Conservation (phyloP, 1,140 invertebrate species). For the Drosophila tristis region DNA sequence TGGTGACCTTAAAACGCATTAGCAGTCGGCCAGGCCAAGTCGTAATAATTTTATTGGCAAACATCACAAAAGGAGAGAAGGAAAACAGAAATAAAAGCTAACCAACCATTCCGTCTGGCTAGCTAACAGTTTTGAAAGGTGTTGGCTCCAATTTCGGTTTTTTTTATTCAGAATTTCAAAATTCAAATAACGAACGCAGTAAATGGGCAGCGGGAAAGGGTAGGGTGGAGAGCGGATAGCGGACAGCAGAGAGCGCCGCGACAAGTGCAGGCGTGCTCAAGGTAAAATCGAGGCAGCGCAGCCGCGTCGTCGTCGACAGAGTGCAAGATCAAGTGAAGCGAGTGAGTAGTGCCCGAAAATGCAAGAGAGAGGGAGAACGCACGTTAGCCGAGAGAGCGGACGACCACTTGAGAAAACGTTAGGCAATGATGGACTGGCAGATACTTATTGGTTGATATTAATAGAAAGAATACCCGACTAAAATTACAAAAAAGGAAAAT, state of each 20-base stretch:
- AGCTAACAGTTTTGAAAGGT: slow-evolving; percentile 67
- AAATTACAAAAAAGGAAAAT: too few species aligned
- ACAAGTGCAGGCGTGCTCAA: slow-evolving; percentile 78
- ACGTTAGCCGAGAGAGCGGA: slow-evolving; percentile 17
- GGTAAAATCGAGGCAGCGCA: slow-evolving; percentile 55
- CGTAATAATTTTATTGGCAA: slow-evolving; percentile 81
- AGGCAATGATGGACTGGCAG: background rate
- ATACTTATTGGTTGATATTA: background rate
- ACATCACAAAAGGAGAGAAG: slow-evolving; percentile 60
- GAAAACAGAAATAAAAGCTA: slow-evolving; percentile 40
- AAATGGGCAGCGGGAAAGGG: background rate
- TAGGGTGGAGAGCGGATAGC: background rate
- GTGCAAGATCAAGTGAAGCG: slow-evolving; percentile 76
- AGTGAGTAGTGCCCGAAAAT: slow-evolving; percentile 52
- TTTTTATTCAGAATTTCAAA: slow-evolving; percentile 64
- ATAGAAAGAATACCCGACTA: too few species aligned
- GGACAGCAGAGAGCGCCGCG: slow-evolving; percentile 18
- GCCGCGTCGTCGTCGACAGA: slow-evolving; percentile 39
- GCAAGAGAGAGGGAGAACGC: slow-evolving; percentile 18
- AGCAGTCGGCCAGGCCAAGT: slow-evolving; percentile 64
- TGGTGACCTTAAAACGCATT: slow-evolving; percentile 79
- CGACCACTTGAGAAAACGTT: background rate
- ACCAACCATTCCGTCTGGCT: slow-evolving; percentile 19
- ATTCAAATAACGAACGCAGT: slow-evolving; percentile 37
- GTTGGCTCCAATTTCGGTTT: slow-evolving; percentile 44